phyloP scores from a whole-genome alignment of 1,140 invertebrate genomes.

The Magallana gigas region DNA sequence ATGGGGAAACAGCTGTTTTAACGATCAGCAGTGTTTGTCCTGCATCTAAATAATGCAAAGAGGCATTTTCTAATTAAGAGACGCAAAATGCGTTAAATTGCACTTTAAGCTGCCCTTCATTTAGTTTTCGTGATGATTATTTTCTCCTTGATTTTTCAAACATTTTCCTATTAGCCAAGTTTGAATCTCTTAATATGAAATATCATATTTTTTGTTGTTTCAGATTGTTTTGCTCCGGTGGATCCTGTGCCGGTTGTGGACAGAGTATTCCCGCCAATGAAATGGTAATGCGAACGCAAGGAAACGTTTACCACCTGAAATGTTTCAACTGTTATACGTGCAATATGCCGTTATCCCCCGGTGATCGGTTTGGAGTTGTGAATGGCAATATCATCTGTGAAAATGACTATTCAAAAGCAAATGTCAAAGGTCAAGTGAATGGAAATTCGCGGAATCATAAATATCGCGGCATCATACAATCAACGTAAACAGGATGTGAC shows the following conservation, averaged over 20 bases:
- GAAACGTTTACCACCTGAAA: slow-evolving; percentile 92
- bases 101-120: neutral
- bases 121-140: slow-evolving; percentile 15
- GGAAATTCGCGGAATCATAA: slow-evolving; percentile 52
- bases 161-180: neutral
- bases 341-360: slow-evolving; percentile 89
- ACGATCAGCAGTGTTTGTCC: slow-evolving; percentile 17
- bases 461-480: slow-evolving; percentile 37
- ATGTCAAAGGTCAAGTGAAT: slow-evolving; percentile 82
- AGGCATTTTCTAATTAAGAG: slow-evolving; percentile 53
- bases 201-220: slow-evolving; percentile 67
- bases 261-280: slow-evolving; percentile 94
- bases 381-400: slow-evolving; percentile 92
- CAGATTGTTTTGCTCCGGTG: slow-evolving; percentile 93
- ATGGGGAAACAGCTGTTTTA: slow-evolving; percentile 35
- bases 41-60: slow-evolving; percentile 16
- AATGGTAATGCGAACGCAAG: slow-evolving; percentile 88
- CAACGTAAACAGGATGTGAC: slow-evolving; percentile 28
- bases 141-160: neutral
- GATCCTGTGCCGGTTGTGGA: slow-evolving; percentile 92
- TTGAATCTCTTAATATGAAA: neutral
- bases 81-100: slow-evolving; percentile 50
- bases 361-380: slow-evolving; percentile 93
- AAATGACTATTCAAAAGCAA: slow-evolving; percentile 93
- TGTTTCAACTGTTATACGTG: slow-evolving; percentile 97